Conservation (phyloP, 2,113 vertebrate genomes). For the Hystrix brachyura region DNA sequence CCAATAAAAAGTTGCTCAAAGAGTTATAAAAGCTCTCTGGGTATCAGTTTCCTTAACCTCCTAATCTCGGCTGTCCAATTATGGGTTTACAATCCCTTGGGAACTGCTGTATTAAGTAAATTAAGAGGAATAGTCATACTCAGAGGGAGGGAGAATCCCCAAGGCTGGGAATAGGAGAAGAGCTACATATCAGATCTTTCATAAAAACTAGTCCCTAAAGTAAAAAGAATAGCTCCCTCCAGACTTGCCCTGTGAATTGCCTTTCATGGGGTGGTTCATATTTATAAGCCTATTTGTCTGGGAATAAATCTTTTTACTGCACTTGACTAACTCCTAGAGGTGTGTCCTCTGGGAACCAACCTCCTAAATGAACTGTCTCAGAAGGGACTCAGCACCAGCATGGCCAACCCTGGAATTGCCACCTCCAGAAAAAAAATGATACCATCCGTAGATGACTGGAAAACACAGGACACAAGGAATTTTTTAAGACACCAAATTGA, state of each 20-base stretch:
- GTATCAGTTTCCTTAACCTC: slow-evolving; percentile 68
- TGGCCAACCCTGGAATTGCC: not conserved
- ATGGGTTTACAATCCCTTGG: slow-evolving; percentile 44
- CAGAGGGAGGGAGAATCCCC: not conserved
- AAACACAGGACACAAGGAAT: not conserved
- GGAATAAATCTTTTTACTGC: slow-evolving; percentile 67
- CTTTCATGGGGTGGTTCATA: slow-evolving; percentile 29
- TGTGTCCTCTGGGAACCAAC: not conserved
- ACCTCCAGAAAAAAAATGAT: not conserved
- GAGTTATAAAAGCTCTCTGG: slow-evolving; percentile 3
- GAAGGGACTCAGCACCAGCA: not conserved
- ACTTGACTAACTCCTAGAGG: slow-evolving; percentile 30
- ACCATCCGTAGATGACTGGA: not conserved
- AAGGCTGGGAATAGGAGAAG: not conserved
- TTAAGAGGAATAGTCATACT: slow-evolving; percentile 31
- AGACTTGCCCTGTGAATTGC: not conserved
- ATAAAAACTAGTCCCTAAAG: slow-evolving; percentile 10
- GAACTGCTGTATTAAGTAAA: not conserved
- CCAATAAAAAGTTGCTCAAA: slow-evolving; percentile 66
- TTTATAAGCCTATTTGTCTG: slow-evolving; percentile 60
- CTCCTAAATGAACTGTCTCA: slow-evolving; percentile 39
- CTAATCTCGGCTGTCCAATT: slow-evolving; percentile 50
- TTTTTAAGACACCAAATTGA: not conserved
- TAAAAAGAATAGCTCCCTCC: slow-evolving; percentile 49
- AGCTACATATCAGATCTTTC: not conserved